Evolutionary conservation across 1,140 invertebrate species (phyloP).

Genomic region (Odontomachus brunneus): DNA sequence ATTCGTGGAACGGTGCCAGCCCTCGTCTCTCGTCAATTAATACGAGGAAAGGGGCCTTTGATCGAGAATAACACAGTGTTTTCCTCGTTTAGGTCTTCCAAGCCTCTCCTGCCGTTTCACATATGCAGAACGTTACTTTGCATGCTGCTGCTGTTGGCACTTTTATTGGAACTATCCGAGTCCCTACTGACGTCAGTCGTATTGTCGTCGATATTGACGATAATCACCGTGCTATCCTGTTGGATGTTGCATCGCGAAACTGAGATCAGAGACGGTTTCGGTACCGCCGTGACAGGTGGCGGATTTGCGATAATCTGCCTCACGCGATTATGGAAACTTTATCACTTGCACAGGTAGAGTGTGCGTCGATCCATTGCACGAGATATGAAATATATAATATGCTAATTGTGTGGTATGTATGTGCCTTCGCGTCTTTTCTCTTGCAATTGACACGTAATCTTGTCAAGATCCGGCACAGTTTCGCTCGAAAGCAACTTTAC

Average conservation of each 20-base stretch:
- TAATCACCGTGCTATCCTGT: conserved; percentile 67
- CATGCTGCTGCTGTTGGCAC: conserved; percentile 60
- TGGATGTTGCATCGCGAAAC: conserved; percentile 76
- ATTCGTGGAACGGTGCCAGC: neutral
- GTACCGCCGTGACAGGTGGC: conserved; percentile 66
- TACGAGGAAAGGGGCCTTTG: too few species aligned
- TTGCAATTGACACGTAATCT: neutral
- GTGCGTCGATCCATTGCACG: neutral
- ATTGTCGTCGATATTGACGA: conserved; percentile 61
- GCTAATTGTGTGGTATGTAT: neutral
- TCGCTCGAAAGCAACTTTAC: too few species aligned
- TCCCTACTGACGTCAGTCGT: conserved; percentile 68
- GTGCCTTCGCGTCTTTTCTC: neutral
- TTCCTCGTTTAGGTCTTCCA: conserved; percentile 60
- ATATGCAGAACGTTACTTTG: conserved; percentile 69
- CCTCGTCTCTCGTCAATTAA: too few species aligned
- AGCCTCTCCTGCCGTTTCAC: conserved; percentile 71
- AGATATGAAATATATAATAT: conserved; percentile 5
- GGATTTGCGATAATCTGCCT: conserved; percentile 72
- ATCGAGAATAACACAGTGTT: conserved; percentile 9
- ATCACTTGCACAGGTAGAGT: conserved; percentile 69
- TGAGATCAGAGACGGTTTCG: conserved; percentile 71
- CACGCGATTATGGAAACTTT: conserved; percentile 71
- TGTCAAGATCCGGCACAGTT: neutral
- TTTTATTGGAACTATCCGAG: conserved; percentile 74